Evolutionary conservation across 1,140 invertebrate genomes (phyloP), one percentile per base, ranked within the genome.

Genomic region (Pseudomyrmex cubaensis): DNA sequence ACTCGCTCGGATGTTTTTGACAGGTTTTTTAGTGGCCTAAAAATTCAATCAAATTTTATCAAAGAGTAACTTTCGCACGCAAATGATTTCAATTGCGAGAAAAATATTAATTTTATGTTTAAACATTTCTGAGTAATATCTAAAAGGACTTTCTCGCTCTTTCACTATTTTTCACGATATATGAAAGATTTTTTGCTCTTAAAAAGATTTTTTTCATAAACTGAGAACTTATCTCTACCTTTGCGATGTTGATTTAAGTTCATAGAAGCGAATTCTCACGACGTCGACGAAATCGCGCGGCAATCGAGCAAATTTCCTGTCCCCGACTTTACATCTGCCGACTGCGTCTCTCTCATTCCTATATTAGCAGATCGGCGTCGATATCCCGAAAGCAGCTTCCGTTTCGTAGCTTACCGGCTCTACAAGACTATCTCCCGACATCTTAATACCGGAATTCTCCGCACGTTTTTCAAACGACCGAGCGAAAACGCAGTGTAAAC

Each of bases 371-470:
- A 88, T 85, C 64, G 74, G 22, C 76, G 87, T 35, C 35, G 35
- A 35, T 35, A 75, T 62, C 64, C 59, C 52, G 72, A 78, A 83
- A 88, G 87, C 35, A 74, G 74, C 57, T 83, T 35, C 35, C 35
- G 35, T 35, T 35, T 87, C 61, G 35, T 61, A 35, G 35, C 50
- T 35, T 63, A 13, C 17, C 69, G 52, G 46, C 57, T 54, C 46
- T 62, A 80, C 86, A 84, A 88, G 78, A 75, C 73, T 92, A 92
- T 92, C 90, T 87, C 50, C 35, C 44, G 80, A 74, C 87, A 92
- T 92, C 91, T 92, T 89, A 90, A 92, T 92, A 85, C 91, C 86
- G 76, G 88, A 90, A 91, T 92, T 88, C 69, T 64, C 63, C 64
- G 57, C 80, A 52, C 67, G 87, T 87, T 76, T 84, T 75, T 20